Base-by-base conservation (phyloP, 2,888 invertebrate species). In the Pocota personata region DNA sequence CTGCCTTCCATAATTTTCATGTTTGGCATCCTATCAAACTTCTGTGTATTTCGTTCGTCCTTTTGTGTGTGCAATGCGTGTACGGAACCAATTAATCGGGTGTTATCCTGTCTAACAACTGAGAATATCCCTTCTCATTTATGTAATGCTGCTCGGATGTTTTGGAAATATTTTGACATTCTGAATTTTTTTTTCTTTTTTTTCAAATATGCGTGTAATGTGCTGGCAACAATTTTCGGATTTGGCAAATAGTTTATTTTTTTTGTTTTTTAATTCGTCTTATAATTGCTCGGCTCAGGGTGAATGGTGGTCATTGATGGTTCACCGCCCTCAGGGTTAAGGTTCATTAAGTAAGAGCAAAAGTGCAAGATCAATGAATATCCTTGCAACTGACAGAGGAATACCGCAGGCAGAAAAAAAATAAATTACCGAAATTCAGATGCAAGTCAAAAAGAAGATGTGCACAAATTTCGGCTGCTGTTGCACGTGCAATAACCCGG, bases 31-130 rank as follows among this genome's bases (percentile, higher is more conserved):
- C 73, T 48, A 73, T 84, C 75, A 80, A 80, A 84, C 84, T 79
- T 50, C 73, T 84, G 83, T 83, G 78, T 82, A 30, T 50, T 24
- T 24, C 5, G 12, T 40, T 60, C 50, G 43, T 57, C 19, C 24
- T 62, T 35, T 57, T 69, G n/a, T 69, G 40, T 40, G 3, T 30
- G 50, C 40, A 62, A 50, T 84, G 80, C 84, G 84, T 84, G 84
- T 71, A 75, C 75, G 75, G 46, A 86, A 82, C 86, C 82, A 86
- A 86, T 82, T 86, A 82, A 86, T 86, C 86, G 82, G 86, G 86
- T 86, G 86, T 82, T 82, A 77, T 86, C 67, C 76, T 86, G 86
- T 82, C 86, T 77, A 77, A 77, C 86, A 71, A 71, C 75, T 43
- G 76, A 80, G 60, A 30, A 55, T 46, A 30, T 77, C n/a, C 62